These are phyloP conservation scores for Agrotis puta DNA, from an alignment of 2,888 invertebrate genomes.

Conservation along the genomic window DNA sequence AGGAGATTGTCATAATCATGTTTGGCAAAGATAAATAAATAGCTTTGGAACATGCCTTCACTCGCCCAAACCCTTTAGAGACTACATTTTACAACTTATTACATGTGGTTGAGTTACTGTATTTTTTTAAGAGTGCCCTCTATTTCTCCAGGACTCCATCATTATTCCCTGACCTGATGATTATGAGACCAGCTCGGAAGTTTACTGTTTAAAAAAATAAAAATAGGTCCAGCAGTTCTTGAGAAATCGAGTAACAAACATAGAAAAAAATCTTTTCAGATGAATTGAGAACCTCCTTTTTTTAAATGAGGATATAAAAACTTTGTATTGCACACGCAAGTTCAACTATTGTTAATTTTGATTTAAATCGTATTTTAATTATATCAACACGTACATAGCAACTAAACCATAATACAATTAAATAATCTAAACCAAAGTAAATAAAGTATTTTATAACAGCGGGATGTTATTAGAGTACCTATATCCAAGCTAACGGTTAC, in stretches of 20 bases:
- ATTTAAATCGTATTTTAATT: slow-evolving; percentile 30
- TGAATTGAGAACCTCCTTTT: too few relatives aligned
- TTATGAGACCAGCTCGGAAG: too few relatives aligned
- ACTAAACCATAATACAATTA: slow-evolving; percentile 29
- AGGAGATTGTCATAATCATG: background rate
- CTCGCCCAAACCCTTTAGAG: too few relatives aligned
- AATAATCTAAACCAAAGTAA: slow-evolving; percentile 32
- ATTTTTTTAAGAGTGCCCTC: too few relatives aligned
- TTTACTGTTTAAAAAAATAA: too few relatives aligned
- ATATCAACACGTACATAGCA: slow-evolving; percentile 8
- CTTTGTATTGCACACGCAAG: background rate
- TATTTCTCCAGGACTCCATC: too few relatives aligned
- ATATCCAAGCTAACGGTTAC: slow-evolving; percentile 25
- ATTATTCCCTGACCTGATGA: too few relatives aligned
- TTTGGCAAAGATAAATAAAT: slow-evolving; percentile 5
- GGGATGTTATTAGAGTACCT: slow-evolving; percentile 35
- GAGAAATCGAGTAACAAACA: too few relatives aligned
- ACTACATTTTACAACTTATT: background rate
- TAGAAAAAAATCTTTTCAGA: too few relatives aligned
- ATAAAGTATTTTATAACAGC: slow-evolving; percentile 23
- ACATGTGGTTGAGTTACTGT: background rate
- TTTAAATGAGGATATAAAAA: background rate
- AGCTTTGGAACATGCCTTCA: too few relatives aligned
- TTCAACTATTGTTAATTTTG: background rate
- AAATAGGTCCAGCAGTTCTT: too few relatives aligned